These are phyloP conservation scores for Masticophis lateralis DNA, from an alignment of 2,797 vertebrate species.

Conservation along the genomic window DNA sequence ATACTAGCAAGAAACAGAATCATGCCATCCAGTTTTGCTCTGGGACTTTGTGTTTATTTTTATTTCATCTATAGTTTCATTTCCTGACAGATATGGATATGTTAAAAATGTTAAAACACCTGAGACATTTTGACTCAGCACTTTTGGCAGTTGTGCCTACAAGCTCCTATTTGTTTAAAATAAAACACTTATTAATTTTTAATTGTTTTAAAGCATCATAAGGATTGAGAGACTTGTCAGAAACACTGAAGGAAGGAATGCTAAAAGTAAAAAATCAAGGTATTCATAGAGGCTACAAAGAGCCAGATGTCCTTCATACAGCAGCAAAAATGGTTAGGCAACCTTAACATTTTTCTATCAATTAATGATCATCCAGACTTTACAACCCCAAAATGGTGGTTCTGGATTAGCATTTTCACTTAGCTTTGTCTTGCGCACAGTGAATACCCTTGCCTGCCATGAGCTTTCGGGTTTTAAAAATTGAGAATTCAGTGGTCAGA, in stretches of 20 bases:
- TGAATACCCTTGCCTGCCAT: background rate
- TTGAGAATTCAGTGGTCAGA: background rate
- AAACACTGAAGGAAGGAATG: background rate
- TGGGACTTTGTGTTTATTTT: background rate
- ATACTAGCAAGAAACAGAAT: background rate
- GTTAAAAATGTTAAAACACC: background rate
- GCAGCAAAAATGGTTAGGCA: background rate
- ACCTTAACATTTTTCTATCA: background rate
- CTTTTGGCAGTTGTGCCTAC: background rate
- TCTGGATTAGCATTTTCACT: background rate
- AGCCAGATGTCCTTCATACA: background rate
- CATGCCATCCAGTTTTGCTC: background rate
- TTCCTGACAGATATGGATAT: background rate
- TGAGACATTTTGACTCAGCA: background rate
- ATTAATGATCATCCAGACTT: background rate
- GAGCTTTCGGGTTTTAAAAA: background rate
- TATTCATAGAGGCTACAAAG: background rate
- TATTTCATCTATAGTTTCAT: background rate
- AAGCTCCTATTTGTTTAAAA: background rate
- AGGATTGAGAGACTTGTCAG: background rate
- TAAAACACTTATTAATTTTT: background rate
- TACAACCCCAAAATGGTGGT: background rate
- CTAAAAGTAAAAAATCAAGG: background rate
- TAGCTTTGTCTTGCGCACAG: background rate
- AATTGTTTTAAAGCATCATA: background rate